phyloP scores from a whole-genome alignment of 2,797 vertebrate species.

The Nasua narica region DNA sequence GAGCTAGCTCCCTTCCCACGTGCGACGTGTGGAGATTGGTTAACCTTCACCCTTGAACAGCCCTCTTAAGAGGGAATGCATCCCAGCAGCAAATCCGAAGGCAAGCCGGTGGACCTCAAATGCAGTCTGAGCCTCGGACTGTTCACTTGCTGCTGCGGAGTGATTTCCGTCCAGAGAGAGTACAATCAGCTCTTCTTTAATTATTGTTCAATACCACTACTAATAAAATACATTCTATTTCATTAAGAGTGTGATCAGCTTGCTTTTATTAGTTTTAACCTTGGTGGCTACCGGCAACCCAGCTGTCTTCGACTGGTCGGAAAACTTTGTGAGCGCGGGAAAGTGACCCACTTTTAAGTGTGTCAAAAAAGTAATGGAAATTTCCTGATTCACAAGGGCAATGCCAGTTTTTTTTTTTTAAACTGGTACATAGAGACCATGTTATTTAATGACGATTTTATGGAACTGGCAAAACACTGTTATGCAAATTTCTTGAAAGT shows the following conservation, averaged over 20 bases:
- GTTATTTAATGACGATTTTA: not conserved
- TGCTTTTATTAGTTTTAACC: too few relatives aligned
- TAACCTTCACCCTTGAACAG: too few relatives aligned
- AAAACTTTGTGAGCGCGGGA: not conserved
- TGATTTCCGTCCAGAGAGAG: not conserved
- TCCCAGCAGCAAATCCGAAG: rapidly evolving
- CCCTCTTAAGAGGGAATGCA: rapidly evolving
- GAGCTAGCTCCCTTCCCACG: rapidly evolving
- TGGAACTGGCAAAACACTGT: not conserved
- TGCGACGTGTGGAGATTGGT: not conserved
- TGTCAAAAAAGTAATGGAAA: not conserved
- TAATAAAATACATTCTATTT: too few relatives aligned
- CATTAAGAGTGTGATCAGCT: not conserved
- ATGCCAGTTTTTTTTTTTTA: not conserved
- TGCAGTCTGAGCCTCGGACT: rapidly evolving
- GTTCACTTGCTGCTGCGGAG: not conserved
- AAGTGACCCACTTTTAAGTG: not conserved
- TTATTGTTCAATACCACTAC: too few relatives aligned
- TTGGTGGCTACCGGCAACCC: not conserved
- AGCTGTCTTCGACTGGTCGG: not conserved
- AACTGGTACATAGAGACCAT: not conserved
- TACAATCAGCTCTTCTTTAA: not conserved
- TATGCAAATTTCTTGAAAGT: not conserved
- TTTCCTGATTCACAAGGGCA: not conserved
- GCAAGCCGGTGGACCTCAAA: rapidly evolving